Percentiles rank a stretch among this genome's conserved stretches.
phyloP scores from a whole-genome alignment of 2,113 vertebrate species.

The Notarius quadriscutis region DNA sequence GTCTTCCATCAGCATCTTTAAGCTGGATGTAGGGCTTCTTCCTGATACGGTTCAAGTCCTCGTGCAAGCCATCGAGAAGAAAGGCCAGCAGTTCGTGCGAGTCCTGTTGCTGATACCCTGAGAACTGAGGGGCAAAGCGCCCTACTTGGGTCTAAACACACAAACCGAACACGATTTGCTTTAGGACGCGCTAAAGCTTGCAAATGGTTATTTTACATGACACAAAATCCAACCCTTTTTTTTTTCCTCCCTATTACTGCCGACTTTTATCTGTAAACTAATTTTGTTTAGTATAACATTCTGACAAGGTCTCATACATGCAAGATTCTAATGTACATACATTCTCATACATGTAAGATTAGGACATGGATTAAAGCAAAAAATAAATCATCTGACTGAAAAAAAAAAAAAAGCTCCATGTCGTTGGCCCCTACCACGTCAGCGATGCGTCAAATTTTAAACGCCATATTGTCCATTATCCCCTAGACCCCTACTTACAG shows the following conservation, averaged over 20 bases:
- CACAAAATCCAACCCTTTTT: neutral
- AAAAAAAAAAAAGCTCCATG: no score
- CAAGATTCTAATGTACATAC: neutral
- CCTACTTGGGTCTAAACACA: conserved; percentile 89
- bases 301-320: neutral
- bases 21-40: conserved; percentile 99
- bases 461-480: no score
- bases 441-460: no score
- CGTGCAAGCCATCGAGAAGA: conserved; percentile 95
- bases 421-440: no score
- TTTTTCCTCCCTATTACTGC: neutral
- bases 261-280: neutral
- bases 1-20: conserved; percentile 91
- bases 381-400: no score
- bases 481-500: no score
- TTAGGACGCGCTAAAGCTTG: neutral
- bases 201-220: neutral
- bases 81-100: conserved; percentile 97
- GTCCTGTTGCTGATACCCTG: conserved; percentile 98
- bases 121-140: conserved; percentile 96
- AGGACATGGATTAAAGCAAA: no score
- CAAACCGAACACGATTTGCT: neutral
- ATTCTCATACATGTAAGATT: neutral
- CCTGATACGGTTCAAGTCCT: conserved; percentile 97
- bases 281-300: neutral